A percentile compares a stretch with the other conserved stretches of the same genome.
These are phyloP conservation scores for Drosophila macrospina DNA, from an alignment of 2,888 invertebrate species.

Conservation along the genomic window DNA sequence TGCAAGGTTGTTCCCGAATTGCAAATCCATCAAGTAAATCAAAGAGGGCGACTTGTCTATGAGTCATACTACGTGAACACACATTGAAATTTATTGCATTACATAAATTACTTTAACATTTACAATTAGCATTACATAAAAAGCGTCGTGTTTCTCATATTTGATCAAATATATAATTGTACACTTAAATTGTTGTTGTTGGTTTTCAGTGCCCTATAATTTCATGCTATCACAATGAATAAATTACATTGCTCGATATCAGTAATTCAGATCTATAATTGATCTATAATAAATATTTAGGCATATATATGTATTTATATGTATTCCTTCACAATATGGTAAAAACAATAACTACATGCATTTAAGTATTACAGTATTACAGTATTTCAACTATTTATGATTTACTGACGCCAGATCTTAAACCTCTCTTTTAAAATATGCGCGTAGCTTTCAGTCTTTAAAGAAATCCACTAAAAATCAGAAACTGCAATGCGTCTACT, in stretches of 20 bases:
- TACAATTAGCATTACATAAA: slow-evolving; percentile 66
- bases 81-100: slow-evolving; percentile 72
- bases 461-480: slow-evolving; percentile 67
- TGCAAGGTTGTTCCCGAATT: background rate
- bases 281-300: slow-evolving; percentile 39
- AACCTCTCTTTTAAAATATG: slow-evolving; percentile 51
- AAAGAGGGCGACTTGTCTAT: background rate
- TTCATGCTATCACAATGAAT: slow-evolving; percentile 74
- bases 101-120: slow-evolving; percentile 75
- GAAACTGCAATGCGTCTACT: slow-evolving; percentile 55
- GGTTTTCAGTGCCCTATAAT: slow-evolving; percentile 52
- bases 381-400: slow-evolving; percentile 38
- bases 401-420: slow-evolving; percentile 58
- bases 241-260: slow-evolving; percentile 63
- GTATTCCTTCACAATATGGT: slow-evolving; percentile 40
- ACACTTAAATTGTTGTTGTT: slow-evolving; percentile 36
- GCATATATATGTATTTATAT: too few species aligned
- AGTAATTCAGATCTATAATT: slow-evolving; percentile 35
- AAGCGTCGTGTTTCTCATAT: slow-evolving; percentile 51
- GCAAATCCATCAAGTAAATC: too few species aligned
- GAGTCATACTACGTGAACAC: slow-evolving; percentile 73
- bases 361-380: slow-evolving; percentile 47
- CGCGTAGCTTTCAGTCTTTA: slow-evolving; percentile 74
- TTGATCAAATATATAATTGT: slow-evolving; percentile 28
- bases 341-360: slow-evolving; percentile 73